Evolutionary conservation across 2,888 invertebrate species (phyloP), one percentile per base, ranked within the genome.

Genomic region (Thysanoteuthis rhombus): DNA sequence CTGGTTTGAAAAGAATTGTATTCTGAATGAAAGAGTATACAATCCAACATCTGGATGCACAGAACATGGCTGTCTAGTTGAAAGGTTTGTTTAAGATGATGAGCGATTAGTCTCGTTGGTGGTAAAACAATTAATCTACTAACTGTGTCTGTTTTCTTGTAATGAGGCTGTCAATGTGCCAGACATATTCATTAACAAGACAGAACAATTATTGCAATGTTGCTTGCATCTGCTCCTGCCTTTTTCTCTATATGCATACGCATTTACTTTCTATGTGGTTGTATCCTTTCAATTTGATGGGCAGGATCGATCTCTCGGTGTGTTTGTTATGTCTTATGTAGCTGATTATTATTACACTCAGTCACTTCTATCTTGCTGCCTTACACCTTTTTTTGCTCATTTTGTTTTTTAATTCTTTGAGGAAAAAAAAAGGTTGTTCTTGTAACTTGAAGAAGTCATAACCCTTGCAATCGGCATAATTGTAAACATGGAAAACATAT

Each of bases 401-500:
- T 75, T n/a, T n/a, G 36, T 75, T 75, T 75, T 16, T 36, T 75
- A 36, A n/a, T 75, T 36, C n/a, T 3, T 75, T n/a, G 36, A 75
- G 36, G 3, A 16, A 75, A 75, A 75, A 75, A n/a, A 75, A 75
- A 75, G 12, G 6, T 12, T 3, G n/a, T 75, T 75, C 10, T n/a
- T 75, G 75, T n/a, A 75, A 75, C n/a, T n/a, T 75, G 8, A 75
- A 75, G 75, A 75, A 75, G 75, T 75, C 75, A 16, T n/a, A 75
- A 75, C 75, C 12, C n/a, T 75, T 75, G 75, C 75, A 75, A 75
- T 75, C 75, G 36, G n/a, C 16, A 16, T 75, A 75, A 75, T 75
- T 75, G n/a, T 75, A n/a, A 75, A n/a, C 75, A 75, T 75, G 75
- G n/a, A 75, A 75, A n/a, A 75, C 75, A 75, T 75, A 75, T 75